Percentiles rank a stretch among this genome's conserved stretches.
Evolutionary conservation across 2,113 vertebrate species (phyloP).

Genomic region (Pedionomus torquatus): DNA sequence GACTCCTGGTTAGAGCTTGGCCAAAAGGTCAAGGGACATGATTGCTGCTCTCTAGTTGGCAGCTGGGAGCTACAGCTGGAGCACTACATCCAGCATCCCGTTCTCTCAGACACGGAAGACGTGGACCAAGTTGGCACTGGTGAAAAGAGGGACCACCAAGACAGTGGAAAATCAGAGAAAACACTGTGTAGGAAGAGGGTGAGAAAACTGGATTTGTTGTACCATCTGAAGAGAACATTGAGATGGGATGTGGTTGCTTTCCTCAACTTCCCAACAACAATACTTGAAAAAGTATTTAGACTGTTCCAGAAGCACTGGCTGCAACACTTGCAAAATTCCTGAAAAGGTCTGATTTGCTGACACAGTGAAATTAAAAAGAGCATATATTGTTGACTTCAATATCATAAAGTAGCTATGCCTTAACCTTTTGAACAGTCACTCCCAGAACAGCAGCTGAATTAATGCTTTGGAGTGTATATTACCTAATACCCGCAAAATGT

Average conservation of each 20-base stretch:
- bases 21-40: neutral
- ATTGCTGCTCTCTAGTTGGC: neutral
- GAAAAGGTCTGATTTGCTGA: neutral
- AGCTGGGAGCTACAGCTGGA: neutral
- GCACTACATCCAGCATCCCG: neutral
- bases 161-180: neutral
- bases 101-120: neutral
- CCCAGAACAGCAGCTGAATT: neutral
- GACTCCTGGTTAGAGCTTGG: neutral
- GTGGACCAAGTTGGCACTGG: fast-evolving
- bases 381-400: neutral
- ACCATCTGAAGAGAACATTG: neutral
- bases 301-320: neutral
- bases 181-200: neutral
- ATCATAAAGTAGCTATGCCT: neutral
- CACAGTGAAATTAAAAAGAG: neutral
- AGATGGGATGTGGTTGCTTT: fast-evolving
- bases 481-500: neutral
- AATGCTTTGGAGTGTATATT: too few relatives aligned
- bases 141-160: neutral
- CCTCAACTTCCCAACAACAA: neutral
- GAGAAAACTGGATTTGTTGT: neutral
- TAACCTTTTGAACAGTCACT: neutral
- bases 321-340: neutral
- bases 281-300: neutral